These are phyloP conservation scores for Otus scops DNA, from an alignment of 2,797 vertebrate species.

Conservation along the genomic window DNA sequence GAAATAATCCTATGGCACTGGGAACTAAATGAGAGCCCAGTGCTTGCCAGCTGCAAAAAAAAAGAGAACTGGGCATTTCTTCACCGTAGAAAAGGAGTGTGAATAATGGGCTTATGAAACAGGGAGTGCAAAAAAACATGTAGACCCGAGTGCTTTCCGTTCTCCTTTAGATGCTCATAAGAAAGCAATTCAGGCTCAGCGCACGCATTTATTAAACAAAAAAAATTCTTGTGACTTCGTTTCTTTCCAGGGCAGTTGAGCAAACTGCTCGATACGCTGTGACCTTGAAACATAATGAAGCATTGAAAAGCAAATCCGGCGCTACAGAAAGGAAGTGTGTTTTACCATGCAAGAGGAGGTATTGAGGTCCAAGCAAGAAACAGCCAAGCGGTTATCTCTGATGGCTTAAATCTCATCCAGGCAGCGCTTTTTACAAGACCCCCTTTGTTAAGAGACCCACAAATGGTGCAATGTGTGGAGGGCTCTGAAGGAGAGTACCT, in stretches of 20 bases:
- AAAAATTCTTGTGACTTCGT: background rate
- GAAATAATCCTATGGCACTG: background rate
- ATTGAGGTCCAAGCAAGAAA: background rate
- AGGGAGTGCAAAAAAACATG: background rate
- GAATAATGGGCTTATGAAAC: background rate
- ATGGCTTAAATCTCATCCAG: background rate
- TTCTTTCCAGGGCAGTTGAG: background rate
- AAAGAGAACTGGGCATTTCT: background rate
- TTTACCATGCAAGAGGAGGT: background rate
- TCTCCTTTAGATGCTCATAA: background rate
- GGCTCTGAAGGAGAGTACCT: background rate
- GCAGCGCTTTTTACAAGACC: background rate
- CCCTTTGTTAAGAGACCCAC: background rate
- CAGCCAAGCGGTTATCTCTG: conserved; percentile 30
- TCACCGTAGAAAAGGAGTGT: rapidly evolving
- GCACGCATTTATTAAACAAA: background rate
- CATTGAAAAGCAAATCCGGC: conserved; percentile 47
- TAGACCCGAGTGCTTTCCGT: rapidly evolving
- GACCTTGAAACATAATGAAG: conserved; percentile 55
- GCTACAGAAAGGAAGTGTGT: conserved; percentile 22
- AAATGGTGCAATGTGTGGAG: background rate
- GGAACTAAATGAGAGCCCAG: background rate
- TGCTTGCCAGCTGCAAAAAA: background rate
- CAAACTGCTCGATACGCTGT: background rate
- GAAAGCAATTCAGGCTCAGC: background rate